These are phyloP conservation scores for Streptopelia turtur DNA, from an alignment of 2,797 vertebrate species.

Conservation along the genomic window DNA sequence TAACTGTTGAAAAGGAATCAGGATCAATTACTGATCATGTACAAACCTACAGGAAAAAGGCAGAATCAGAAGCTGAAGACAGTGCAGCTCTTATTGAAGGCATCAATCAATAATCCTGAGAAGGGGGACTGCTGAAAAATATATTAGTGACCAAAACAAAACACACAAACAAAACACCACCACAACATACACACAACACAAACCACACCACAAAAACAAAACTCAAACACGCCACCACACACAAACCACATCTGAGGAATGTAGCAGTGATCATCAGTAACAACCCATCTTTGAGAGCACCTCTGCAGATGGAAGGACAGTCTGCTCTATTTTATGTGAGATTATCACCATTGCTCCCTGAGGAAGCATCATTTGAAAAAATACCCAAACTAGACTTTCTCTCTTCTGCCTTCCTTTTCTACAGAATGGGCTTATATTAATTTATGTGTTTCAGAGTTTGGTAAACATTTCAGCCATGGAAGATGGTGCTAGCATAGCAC, in stretches of 20 bases:
- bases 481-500: background rate
- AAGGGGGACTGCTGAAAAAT: background rate
- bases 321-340: background rate
- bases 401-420: background rate
- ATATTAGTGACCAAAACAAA: background rate
- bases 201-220: background rate
- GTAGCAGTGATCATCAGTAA: background rate
- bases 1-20: background rate
- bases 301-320: background rate
- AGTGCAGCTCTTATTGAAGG: background rate
- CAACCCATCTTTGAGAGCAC: background rate
- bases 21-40: background rate
- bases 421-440: background rate
- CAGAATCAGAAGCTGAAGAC: background rate
- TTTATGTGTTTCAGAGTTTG: background rate
- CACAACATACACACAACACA: no score
- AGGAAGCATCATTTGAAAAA: background rate
- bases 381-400: background rate
- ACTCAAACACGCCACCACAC: no score
- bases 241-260: background rate
- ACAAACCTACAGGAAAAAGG: background rate
- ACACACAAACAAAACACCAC: no score
- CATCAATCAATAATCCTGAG: background rate
- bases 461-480: background rate
- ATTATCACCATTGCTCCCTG: background rate